Evolutionary conservation across 2,113 vertebrate species (phyloP).

Genomic region (Lonchura striata): DNA sequence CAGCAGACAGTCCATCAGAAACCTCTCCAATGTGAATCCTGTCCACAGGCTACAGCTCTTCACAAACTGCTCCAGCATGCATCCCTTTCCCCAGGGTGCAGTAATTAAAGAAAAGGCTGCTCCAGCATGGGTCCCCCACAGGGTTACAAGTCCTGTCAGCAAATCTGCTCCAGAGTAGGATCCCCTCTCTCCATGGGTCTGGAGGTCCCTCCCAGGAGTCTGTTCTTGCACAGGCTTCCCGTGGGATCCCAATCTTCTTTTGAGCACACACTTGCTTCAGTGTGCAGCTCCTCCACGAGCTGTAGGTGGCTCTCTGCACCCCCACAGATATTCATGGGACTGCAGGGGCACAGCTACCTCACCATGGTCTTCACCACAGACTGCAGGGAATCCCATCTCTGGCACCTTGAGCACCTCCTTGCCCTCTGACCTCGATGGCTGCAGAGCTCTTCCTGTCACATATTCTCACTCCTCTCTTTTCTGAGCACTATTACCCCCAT

Average conservation of each 20-base stretch:
- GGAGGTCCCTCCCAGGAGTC: no score
- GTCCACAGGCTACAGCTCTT: no score
- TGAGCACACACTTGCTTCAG: neutral
- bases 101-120: no score
- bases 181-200: no score
- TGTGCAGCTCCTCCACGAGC: rapidly evolving
- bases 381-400: neutral
- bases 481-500: neutral
- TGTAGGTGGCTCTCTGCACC: neutral
- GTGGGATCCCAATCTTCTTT: neutral
- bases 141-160: no score
- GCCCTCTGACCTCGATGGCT: neutral
- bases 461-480: neutral
- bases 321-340: neutral
- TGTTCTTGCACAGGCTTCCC: no score
- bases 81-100: no score
- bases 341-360: neutral
- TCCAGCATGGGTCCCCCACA: no score
- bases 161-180: no score
- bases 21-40: no score
- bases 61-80: no score
- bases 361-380: neutral
- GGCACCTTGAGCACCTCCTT: neutral
- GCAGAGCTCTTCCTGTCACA: neutral
- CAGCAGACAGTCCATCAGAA: no score